These are phyloP conservation scores for Himalopsyche phryganea DNA, from an alignment of 1,140 invertebrate species.

Conservation along the genomic window DNA sequence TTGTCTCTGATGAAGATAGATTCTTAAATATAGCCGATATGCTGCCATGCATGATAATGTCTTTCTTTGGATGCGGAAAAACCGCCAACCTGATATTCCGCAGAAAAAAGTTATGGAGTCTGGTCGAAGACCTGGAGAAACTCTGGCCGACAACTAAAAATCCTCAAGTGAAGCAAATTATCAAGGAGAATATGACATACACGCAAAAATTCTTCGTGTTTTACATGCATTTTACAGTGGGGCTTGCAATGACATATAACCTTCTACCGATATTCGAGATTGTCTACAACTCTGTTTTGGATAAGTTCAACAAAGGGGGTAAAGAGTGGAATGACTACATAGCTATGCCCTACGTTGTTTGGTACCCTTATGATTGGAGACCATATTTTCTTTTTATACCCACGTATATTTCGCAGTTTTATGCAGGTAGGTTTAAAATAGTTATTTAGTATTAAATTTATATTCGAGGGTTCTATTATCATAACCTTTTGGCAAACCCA, in stretches of 20 bases:
- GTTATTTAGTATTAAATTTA: too few species aligned
- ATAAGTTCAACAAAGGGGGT: not conserved
- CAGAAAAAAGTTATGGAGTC: not conserved
- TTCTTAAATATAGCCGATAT: conserved; percentile 2
- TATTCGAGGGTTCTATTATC: too few species aligned
- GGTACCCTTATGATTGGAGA: conserved; percentile 20
- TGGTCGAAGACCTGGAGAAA: conserved; percentile 10
- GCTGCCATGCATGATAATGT: conserved; percentile 12
- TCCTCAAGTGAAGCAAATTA: not conserved
- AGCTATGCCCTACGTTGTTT: conserved; percentile 14
- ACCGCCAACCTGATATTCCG: not conserved
- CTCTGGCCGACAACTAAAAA: conserved; percentile 13
- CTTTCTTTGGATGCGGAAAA: not conserved
- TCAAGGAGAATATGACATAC: not conserved
- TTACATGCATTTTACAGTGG: conserved; percentile 10
- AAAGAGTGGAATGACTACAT: conserved; percentile 1
- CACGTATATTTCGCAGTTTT: conserved; percentile 16
- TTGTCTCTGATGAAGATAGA: too few species aligned
- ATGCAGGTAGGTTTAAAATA: conserved; percentile 16
- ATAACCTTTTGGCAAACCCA: too few species aligned
- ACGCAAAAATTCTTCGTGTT: conserved; percentile 10
- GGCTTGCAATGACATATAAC: conserved; percentile 5
- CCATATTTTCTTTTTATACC: not conserved
- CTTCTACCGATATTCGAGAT: conserved; percentile 9
- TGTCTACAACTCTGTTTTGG: not conserved